Conservation (phyloP, 2,113 vertebrate genomes). For the Rhizomys pruinosus region DNA sequence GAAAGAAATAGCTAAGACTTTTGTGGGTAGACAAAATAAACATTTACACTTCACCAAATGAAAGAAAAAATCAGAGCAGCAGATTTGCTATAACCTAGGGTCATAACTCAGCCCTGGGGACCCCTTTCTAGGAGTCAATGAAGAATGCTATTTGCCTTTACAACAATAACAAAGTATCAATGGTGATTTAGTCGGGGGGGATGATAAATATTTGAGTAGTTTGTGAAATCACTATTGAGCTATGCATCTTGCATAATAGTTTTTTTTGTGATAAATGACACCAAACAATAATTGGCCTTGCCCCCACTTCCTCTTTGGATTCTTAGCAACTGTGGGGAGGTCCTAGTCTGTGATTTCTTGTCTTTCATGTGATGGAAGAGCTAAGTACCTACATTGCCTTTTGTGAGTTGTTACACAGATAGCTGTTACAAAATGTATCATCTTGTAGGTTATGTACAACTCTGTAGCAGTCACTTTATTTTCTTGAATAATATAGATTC, state of each 20-base stretch:
- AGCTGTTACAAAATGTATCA: background rate
- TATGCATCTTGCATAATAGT: constrained; percentile 66
- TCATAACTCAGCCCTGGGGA: background rate
- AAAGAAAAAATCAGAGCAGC: background rate
- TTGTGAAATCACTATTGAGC: constrained; percentile 31
- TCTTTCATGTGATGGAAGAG: constrained; percentile 17
- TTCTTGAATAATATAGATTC: constrained; percentile 5
- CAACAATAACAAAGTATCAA: background rate
- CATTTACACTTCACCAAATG: constrained; percentile 4
- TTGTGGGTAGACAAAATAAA: background rate
- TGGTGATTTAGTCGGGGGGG: background rate
- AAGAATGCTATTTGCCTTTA: background rate
- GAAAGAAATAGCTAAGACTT: background rate
- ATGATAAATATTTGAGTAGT: constrained; percentile 43
- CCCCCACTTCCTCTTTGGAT: constrained; percentile 58
- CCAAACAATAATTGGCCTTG: constrained; percentile 53
- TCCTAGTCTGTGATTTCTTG: constrained; percentile 53
- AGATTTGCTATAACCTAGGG: background rate
- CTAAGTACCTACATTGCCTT: background rate
- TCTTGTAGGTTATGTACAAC: background rate
- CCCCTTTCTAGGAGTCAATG: background rate
- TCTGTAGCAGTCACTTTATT: constrained; percentile 23
- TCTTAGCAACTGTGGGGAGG: background rate
- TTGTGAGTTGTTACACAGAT: constrained; percentile 19
- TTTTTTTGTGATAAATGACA: constrained; percentile 67